Evolutionary conservation across 2,888 invertebrate genomes (phyloP).

Genomic region (Phlogophora meticulosa): DNA sequence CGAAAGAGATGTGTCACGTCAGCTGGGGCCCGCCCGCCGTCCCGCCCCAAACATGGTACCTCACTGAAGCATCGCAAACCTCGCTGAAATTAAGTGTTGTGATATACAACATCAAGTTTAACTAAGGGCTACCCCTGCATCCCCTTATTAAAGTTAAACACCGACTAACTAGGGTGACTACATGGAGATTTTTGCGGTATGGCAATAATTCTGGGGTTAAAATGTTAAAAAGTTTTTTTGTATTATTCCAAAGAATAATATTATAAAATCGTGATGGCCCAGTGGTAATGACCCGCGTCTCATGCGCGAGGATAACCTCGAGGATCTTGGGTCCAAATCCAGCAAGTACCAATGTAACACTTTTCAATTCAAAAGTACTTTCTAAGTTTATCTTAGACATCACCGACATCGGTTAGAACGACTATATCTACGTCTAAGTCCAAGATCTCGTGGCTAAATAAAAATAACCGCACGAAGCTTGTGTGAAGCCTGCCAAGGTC

Average conservation of each 20-base stretch:
- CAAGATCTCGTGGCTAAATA: too few relatives aligned
- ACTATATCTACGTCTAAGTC: too few relatives aligned
- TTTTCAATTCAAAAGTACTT: too few relatives aligned
- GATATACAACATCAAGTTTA: constrained; percentile 63
- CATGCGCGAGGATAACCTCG: too few relatives aligned
- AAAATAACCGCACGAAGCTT: too few relatives aligned
- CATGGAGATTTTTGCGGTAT: constrained; percentile 58
- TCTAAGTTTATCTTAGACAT: too few relatives aligned
- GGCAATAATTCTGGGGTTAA: constrained; percentile 25
- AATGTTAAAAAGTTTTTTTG: constrained; percentile 23
- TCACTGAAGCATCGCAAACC: constrained; percentile 33
- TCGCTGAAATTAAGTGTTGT: constrained; percentile 62
- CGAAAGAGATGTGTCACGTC: constrained; percentile 68
- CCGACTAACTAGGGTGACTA: constrained; percentile 67
- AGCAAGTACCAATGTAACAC: too few relatives aligned
- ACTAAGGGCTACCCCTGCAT: constrained; percentile 51
- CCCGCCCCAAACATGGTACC: constrained; percentile 63
- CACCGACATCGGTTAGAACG: too few relatives aligned
- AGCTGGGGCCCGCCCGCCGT: constrained; percentile 63
- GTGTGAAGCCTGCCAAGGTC: too few relatives aligned
- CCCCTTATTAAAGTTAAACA: constrained; percentile 63
- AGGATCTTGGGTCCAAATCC: too few relatives aligned
- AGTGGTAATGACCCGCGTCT: too few relatives aligned
- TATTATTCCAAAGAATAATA: not conserved
- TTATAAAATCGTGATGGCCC: too few relatives aligned